Base-by-base conservation (phyloP, 2,888 invertebrate genomes). In the Cyaniris semiargus region DNA sequence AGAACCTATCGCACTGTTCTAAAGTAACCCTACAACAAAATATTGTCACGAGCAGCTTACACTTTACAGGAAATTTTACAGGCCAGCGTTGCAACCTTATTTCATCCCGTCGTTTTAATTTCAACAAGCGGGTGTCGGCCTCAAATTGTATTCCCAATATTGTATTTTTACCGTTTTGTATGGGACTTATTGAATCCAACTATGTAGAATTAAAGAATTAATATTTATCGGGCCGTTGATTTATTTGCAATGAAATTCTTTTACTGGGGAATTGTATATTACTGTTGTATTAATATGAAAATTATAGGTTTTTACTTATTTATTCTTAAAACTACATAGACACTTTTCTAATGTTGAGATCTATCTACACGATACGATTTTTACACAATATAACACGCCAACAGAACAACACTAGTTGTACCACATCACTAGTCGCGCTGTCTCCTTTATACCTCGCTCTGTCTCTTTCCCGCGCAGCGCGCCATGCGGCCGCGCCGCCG, bases 41-140 rank as follows among this genome's bases (percentile, higher is more conserved):
- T 70, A 70, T 34, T 34, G 70, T 70, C 70, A 70, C 70, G 27
- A 21, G 27, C 66, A 66, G 66, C 56, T 70, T 18, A n/a, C n/a
- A n/a, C n/a, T n/a, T n/a, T n/a, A 31, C 31, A 10, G 70, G 31
- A 31, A 31, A 70, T 70, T 31, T 70, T 31, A 31, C 71, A 56
- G 15, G 27, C 34, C 18, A n/a, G 23, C 15, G 71, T 4, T 38
- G 48, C 44, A 21, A 71, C 21, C 44, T 71, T 71, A 44, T 71
- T 71, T 71, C 38, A 38, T 10, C 44, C 21, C n/a, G 44, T 10
- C 38, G 71, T 71, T 71, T 71, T 71, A 71, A 71, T 38, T 71
- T 71, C n/a, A 71, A 71, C 71, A 71, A 21, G 44, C 71, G n/a
- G 21, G 38, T 71, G n/a, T 71, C 31, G 34, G 7, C 18, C 34